Conservation (phyloP, 2,888 invertebrate genomes). For the Acleris sparsana region DNA sequence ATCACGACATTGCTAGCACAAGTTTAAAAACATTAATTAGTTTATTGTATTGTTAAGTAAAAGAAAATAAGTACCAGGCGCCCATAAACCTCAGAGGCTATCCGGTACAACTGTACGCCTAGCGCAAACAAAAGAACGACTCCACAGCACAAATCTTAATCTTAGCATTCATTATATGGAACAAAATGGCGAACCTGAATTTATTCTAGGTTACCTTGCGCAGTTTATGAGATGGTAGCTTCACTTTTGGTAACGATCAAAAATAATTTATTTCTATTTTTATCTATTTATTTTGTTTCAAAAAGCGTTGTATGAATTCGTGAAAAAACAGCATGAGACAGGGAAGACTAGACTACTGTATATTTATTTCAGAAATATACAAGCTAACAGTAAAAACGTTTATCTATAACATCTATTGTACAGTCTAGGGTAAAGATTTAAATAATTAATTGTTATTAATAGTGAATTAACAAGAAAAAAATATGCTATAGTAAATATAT, state of each 20-base stretch:
- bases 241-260: conserved; percentile 46
- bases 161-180: conserved; percentile 78
- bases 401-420: no score
- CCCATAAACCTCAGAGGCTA: conserved; percentile 2
- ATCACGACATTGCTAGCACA: no score
- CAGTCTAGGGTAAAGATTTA: no score
- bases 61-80: neutral
- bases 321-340: no score
- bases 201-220: conserved; percentile 72
- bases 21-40: neutral
- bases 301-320: no score
- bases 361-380: no score
- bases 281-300: neutral
- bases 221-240: conserved; percentile 62
- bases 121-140: conserved; percentile 80
- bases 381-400: no score
- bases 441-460: no score
- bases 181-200: conserved; percentile 79
- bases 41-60: neutral
- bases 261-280: neutral
- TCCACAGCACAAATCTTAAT: conserved; percentile 80
- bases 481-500: no score
- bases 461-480: no score
- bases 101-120: conserved; percentile 53
- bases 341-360: no score